Evolutionary conservation across 2,113 vertebrate genomes (phyloP).

Genomic region (Ursus arctos): DNA sequence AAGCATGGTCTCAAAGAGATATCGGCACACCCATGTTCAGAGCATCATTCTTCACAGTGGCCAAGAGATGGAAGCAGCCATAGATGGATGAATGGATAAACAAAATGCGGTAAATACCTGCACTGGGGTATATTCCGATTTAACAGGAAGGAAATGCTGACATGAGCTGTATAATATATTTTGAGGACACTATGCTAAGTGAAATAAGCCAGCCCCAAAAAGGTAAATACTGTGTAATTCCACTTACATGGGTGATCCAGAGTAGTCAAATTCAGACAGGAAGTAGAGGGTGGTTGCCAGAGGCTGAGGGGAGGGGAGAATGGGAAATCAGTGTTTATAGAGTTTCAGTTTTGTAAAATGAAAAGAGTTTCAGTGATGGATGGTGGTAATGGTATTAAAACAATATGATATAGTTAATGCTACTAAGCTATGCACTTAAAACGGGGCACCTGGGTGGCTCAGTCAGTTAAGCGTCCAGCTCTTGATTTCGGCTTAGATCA

Average conservation of each 20-base stretch:
- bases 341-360: background rate
- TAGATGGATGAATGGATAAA: background rate
- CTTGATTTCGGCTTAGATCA: background rate
- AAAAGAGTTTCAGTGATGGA: background rate
- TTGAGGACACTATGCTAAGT: background rate
- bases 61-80: background rate
- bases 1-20: background rate
- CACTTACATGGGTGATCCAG: background rate
- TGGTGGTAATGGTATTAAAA: background rate
- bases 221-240: background rate
- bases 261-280: background rate
- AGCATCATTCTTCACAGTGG: background rate
- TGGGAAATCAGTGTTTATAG: background rate
- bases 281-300: background rate
- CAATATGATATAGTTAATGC: background rate
- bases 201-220: background rate
- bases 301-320: background rate
- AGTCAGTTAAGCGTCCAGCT: background rate
- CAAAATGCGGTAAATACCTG: background rate
- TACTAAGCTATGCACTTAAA: background rate
- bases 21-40: background rate
- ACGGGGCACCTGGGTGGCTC: background rate
- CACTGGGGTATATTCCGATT: background rate
- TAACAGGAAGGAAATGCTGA: background rate
- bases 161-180: background rate